phyloP scores from a whole-genome alignment of 2,888 invertebrate genomes.

The Dorcus hopei region DNA sequence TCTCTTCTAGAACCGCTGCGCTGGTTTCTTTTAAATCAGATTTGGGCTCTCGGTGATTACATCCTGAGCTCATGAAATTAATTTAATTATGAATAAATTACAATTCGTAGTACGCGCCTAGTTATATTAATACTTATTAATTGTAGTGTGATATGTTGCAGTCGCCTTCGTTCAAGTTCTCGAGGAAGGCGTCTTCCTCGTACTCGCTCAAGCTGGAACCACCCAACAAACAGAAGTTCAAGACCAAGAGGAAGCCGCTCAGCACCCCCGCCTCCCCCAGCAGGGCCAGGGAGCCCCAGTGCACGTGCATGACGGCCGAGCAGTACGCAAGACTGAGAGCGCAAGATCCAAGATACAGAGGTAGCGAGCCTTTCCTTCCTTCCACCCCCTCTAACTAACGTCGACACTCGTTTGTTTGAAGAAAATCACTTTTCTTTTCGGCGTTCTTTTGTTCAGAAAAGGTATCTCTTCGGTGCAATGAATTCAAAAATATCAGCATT shows the following conservation, averaged over 20 bases:
- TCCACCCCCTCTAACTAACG: too few relatives aligned
- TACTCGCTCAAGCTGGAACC: constrained; percentile 94
- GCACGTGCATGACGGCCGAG: constrained; percentile 93
- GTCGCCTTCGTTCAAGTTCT: constrained; percentile 98
- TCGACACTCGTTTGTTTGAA: too few relatives aligned
- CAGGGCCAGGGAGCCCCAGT: constrained; percentile 80
- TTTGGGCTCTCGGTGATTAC: too few relatives aligned
- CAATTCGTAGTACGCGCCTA: not conserved
- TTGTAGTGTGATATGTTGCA: constrained; percentile 68
- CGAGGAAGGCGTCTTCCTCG: constrained; percentile 94
- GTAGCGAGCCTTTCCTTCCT: constrained; percentile 32
- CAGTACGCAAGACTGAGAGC: constrained; percentile 82
- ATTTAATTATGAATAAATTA: constrained; percentile 3
- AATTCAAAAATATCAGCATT: too few relatives aligned
- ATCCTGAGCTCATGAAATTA: not conserved
- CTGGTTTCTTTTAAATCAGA: too few relatives aligned
- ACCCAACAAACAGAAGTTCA: constrained; percentile 81
- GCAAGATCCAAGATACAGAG: constrained; percentile 79
- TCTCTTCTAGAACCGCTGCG: too few relatives aligned
- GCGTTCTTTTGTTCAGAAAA: not conserved
- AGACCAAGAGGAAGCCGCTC: constrained; percentile 84
- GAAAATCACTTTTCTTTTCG: not conserved
- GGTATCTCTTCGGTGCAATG: too few relatives aligned
- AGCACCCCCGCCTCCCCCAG: constrained; percentile 94
- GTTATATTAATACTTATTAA: constrained; percentile 29